Conservation (phyloP, 2,797 vertebrate species). For the Catharus ustulatus region DNA sequence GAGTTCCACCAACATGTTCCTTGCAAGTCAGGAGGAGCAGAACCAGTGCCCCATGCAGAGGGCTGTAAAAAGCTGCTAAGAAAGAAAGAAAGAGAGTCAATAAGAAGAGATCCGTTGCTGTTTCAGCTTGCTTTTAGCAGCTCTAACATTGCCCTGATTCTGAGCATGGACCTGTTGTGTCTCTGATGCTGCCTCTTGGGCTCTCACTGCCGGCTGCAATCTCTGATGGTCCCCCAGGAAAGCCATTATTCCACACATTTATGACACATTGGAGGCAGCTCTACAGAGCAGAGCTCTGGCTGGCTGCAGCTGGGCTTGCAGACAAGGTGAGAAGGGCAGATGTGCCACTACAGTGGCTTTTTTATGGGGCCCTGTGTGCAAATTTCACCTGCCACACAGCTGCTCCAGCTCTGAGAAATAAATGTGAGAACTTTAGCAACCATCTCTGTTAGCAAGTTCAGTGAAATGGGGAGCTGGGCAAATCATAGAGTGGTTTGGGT, state of each 20-base stretch:
- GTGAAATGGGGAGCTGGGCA: neutral
- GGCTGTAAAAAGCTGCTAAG: neutral
- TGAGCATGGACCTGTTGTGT: neutral
- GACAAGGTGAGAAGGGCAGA: neutral
- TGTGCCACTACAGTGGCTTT: neutral
- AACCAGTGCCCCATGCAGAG: neutral
- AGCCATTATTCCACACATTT: neutral
- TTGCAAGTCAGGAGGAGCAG: neutral
- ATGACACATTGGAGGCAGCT: neutral
- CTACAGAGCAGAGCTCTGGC: neutral
- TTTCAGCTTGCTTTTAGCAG: neutral
- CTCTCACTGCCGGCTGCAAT: neutral
- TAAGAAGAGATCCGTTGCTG: neutral
- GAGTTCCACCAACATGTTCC: neutral
- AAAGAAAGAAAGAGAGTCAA: neutral
- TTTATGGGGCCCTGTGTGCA: neutral
- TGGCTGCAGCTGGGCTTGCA: neutral
- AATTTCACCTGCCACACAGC: neutral
- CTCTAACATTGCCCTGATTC: neutral
- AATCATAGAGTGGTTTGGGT: neutral
- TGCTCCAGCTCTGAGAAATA: neutral
- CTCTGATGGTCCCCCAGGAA: neutral
- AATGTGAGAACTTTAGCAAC: neutral
- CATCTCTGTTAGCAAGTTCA: neutral
- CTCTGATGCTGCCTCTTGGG: neutral